Evolutionary conservation across 2,888 invertebrate genomes (phyloP), one percentile per base, ranked within the genome.

Genomic region (Cosmia trapezina): DNA sequence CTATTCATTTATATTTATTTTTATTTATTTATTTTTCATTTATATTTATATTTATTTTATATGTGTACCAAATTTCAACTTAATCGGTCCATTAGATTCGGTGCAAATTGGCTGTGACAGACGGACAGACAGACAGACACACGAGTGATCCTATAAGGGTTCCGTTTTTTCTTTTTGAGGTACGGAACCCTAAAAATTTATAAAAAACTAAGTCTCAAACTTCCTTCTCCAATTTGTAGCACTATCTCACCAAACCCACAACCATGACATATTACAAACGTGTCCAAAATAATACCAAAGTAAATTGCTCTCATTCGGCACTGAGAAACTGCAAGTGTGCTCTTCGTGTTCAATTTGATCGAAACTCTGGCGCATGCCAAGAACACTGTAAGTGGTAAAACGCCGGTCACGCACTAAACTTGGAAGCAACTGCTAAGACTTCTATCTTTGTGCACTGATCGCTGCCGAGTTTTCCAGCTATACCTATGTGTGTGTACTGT

Each of bases 331-430:
- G 81, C 84, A 84, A 78, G 81, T 74, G 70, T 63, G 77, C 81
- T 61, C 70, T 86, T 69, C 73, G 72, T 68, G 76, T 83, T 83
- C 76, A 84, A 84, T 86, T 86, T 78, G 66, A 73, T 74, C 73
- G 53, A 12, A 86, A 84, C 86, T 86, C 71, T 76, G 45, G 76
- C 73, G 70, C 73, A 76, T 76, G 80, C 70, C 80, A 80, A 84
- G 74, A 73, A 75, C 65, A 56, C 56, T 69, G 73, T 70, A 72
- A 76, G 76, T 65, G 76, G 80, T 73, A 72, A 81, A 84, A 80
- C 78, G 83, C 83, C 69, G 84, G 88, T 87, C 88, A 87, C 87
- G 88, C 86, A 76, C 83, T 79, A 84, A 87, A 87, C 74, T 87
- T 87, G 60, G 76, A 57, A 78, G 70, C 85, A 84, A 83, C 82